Evolutionary conservation across 1,140 invertebrate species (phyloP), one percentile per base, ranked within the genome.

Genomic region (Penaeus chinensis): DNA sequence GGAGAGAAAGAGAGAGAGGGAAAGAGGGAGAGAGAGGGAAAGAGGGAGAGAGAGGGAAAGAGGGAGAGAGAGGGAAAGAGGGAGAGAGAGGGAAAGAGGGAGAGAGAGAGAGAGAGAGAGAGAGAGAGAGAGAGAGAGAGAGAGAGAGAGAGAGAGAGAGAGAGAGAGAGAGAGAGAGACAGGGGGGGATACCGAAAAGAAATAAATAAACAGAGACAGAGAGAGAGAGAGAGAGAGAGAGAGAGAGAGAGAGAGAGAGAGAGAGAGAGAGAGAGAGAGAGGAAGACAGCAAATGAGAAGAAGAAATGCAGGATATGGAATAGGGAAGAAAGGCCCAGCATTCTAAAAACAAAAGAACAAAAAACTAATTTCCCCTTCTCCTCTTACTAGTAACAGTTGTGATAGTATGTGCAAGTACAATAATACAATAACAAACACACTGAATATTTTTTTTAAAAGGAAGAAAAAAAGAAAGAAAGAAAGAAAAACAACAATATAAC

Each of bases 61-160:
- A 65, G n/a, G 63, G 63, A 65, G 63, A n/a, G n/a, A n/a, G 16
- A 65, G 63, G 63, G n/a, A n/a, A 65, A 65, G 63, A n/a, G n/a
- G 63, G 63, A 18, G n/a, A 18, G 63, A 16, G n/a, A 65, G 63
- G 16, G 16, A 65, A n/a, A 18, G n/a, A n/a, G 63, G n/a, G n/a
- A 65, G 63, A 65, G 16, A 65, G 63, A 18, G 63, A 65, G 16
- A 18, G 63, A 65, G n/a, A 18, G n/a, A 16, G n/a, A 16, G 47
- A 22, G 22, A 54, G 54, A 80, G 2, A 27, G 20, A 47, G 4
- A 47, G 4, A 22, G 18, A 54, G 24, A n/a, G 78, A 80, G 18
- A 24, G 42, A n/a, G 20, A 47, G 20, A 77, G 27, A n/a, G 13
- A 19, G 18, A 2, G 54, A 54, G 61, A 54, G 27, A 10, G 5